Percentiles rank a stretch among this genome's conserved stretches.
Evolutionary conservation across 2,888 invertebrate species (phyloP).

Genomic region (Candidula unifasciata): DNA sequence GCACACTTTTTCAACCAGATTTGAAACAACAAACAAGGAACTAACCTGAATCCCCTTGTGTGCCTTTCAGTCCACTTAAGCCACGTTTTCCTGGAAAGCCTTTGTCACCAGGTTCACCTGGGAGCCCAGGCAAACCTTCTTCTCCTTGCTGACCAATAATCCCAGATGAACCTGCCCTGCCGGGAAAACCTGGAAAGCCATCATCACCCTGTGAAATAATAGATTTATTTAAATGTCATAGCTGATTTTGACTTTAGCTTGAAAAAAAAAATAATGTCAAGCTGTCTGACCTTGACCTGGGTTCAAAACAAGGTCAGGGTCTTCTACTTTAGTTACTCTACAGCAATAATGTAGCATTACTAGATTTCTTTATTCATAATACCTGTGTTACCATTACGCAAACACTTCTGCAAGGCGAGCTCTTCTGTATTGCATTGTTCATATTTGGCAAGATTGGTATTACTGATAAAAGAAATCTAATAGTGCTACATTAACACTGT

Average conservation of each 20-base stretch:
- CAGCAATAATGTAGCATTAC: too few species aligned
- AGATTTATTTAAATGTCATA: not conserved
- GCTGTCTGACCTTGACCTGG: too few species aligned
- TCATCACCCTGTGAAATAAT: slow-evolving; percentile 1
- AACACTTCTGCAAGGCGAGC: too few species aligned
- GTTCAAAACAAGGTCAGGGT: too few species aligned
- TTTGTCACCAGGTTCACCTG: slow-evolving; percentile 9
- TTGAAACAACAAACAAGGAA: not conserved
- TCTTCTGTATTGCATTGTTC: too few species aligned
- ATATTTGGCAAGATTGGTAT: too few species aligned
- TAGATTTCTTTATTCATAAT: too few species aligned
- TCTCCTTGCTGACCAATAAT: slow-evolving; percentile 14
- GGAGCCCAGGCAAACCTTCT: slow-evolving; percentile 31
- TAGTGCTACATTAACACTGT: too few species aligned
- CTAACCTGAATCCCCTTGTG: slow-evolving; percentile 46
- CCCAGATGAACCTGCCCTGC: slow-evolving; percentile 23
- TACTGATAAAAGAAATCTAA: too few species aligned
- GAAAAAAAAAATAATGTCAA: too few species aligned
- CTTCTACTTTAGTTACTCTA: too few species aligned
- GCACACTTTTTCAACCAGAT: not conserved
- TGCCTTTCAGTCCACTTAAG: slow-evolving; percentile 57
- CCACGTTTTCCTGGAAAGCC: slow-evolving; percentile 53
- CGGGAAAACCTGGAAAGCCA: slow-evolving; percentile 26
- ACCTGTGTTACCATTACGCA: too few species aligned
- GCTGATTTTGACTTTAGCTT: not conserved